Evolutionary conservation across 2,888 invertebrate species (phyloP).

Genomic region (Actias luna): DNA sequence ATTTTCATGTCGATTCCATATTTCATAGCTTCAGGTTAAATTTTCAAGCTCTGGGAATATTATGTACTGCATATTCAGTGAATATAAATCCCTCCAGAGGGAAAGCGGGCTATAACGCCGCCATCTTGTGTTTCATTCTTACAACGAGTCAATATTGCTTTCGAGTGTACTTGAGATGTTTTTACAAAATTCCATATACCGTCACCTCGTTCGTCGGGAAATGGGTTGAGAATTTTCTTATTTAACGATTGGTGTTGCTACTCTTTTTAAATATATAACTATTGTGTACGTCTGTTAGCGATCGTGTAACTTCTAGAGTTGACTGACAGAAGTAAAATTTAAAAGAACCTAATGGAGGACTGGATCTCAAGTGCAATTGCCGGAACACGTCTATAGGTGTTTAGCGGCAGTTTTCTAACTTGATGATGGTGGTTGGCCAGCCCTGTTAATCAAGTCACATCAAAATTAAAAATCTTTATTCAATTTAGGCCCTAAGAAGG

Average conservation of each 20-base stretch:
- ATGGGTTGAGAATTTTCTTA: neutral
- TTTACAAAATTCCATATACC: neutral
- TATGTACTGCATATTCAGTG: conserved; percentile 65
- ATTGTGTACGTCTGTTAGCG: neutral
- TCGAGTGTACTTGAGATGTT: conserved; percentile 30
- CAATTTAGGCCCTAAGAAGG: too few species aligned
- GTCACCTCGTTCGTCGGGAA: neutral
- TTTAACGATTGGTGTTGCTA: neutral
- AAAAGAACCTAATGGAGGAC: too few species aligned
- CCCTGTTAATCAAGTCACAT: too few species aligned
- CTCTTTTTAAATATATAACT: too few species aligned
- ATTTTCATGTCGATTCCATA: conserved; percentile 22
- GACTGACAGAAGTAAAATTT: too few species aligned
- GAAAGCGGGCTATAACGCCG: conserved; percentile 29
- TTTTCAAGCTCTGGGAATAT: conserved; percentile 44
- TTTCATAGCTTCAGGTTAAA: conserved; percentile 23
- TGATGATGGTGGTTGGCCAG: too few species aligned
- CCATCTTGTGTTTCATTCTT: conserved; percentile 48
- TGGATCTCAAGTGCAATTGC: too few species aligned
- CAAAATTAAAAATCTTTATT: too few species aligned
- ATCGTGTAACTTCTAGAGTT: too few species aligned
- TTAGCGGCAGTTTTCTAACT: too few species aligned
- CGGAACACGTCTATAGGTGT: too few species aligned
- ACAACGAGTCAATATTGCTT: conserved; percentile 41
- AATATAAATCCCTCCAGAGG: conserved; percentile 44